Conservation (phyloP, 1,140 invertebrate species). For the Vanessa atalanta region DNA sequence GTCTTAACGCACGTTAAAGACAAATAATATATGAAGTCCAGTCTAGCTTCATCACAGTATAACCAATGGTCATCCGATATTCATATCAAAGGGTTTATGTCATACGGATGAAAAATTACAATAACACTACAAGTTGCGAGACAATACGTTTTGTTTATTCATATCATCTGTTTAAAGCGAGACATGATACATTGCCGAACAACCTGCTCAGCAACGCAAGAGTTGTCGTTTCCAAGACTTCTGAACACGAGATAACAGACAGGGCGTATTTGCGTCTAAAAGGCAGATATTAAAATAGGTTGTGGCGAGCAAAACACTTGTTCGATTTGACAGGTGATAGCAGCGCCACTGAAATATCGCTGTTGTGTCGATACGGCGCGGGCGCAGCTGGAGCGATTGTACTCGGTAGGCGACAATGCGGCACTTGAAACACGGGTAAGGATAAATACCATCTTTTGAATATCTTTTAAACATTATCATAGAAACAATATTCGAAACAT, state of each 20-base stretch:
- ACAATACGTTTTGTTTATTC: constrained; percentile 1
- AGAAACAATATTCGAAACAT: neutral
- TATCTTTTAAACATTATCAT: constrained; percentile 1
- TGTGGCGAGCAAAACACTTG: constrained; percentile 70
- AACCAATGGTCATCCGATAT: neutral
- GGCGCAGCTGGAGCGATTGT: constrained; percentile 54
- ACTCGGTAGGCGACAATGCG: constrained; percentile 39
- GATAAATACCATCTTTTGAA: constrained; percentile 18
- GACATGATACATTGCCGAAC: constrained; percentile 16
- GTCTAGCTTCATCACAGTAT: neutral
- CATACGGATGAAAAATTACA: neutral
- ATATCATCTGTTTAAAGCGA: constrained; percentile 15
- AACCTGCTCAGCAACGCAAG: constrained; percentile 18
- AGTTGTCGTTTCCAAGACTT: constrained; percentile 30
- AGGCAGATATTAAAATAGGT: constrained; percentile 75
- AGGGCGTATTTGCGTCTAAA: constrained; percentile 62
- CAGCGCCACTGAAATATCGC: constrained; percentile 64
- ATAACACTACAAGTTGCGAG: neutral
- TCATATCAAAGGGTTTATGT: neutral
- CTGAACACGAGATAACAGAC: constrained; percentile 44
- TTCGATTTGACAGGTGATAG: constrained; percentile 77
- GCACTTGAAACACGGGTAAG: constrained; percentile 5
- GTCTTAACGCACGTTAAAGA: no score
- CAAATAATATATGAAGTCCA: neutral
- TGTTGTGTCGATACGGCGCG: constrained; percentile 47